These are phyloP conservation scores for Gonioctena quinquepunctata DNA, from an alignment of 1,140 invertebrate genomes.

Conservation along the genomic window DNA sequence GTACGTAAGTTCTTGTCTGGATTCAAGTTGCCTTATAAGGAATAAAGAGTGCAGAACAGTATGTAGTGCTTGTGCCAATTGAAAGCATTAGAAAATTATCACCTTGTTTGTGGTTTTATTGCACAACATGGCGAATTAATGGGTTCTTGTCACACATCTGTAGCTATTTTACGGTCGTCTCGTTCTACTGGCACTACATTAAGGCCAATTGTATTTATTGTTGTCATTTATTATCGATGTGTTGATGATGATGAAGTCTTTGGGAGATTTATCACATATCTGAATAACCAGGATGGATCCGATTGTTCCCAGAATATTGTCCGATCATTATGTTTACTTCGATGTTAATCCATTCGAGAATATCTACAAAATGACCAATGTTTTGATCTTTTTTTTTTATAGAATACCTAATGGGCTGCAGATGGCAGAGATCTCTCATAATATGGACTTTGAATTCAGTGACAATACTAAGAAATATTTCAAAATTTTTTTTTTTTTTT, in stretches of 20 bases:
- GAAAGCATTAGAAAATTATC: slow-evolving; percentile 25
- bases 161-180: not conserved
- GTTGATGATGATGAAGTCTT: not conserved
- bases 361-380: too few species aligned
- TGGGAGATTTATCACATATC: not conserved
- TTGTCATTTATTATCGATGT: not conserved
- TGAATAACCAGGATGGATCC: not conserved
- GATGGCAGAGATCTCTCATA: too few species aligned
- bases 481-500: too few species aligned
- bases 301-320: too few species aligned
- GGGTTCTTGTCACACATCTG: slow-evolving; percentile 20
- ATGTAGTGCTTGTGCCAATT: slow-evolving; percentile 20
- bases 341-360: too few species aligned
- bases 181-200: not conserved
- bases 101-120: slow-evolving; percentile 21
- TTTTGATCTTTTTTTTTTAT: too few species aligned
- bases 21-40: slow-evolving; percentile 13
- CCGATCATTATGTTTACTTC: too few species aligned
- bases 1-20: slow-evolving; percentile 8
- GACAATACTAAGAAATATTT: too few species aligned
- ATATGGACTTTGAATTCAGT: too few species aligned
- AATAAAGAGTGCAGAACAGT: not conserved
- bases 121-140: slow-evolving; percentile 17
- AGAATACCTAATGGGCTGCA: too few species aligned
- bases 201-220: slow-evolving; percentile 2